A percentile compares a stretch with the other conserved stretches of the same genome.
Conservation (phyloP, 2,888 invertebrate species). For the Pteria penguin region DNA sequence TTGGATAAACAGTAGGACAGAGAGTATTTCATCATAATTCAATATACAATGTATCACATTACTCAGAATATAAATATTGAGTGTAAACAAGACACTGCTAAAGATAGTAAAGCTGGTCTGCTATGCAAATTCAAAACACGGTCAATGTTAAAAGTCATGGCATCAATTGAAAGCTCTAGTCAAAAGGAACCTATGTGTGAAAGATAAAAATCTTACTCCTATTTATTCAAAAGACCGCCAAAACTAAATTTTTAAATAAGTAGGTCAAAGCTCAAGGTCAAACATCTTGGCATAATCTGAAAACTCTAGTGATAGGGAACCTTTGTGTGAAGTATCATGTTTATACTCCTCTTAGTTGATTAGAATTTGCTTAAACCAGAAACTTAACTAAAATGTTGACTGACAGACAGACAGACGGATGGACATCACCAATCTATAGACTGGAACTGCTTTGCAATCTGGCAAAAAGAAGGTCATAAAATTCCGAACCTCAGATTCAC, state of each 20-base stretch:
- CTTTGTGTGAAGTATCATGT: background rate
- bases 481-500: too few relatives aligned
- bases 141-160: background rate
- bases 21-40: too few relatives aligned
- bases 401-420: background rate
- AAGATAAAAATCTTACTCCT: background rate
- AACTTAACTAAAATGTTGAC: background rate
- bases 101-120: background rate
- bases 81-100: background rate
- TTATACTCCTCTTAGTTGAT: background rate
- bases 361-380: background rate
- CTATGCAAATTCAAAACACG: background rate
- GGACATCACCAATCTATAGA: background rate
- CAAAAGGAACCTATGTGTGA: background rate
- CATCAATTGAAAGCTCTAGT: background rate
- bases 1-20: too few relatives aligned
- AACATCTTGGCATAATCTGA: background rate
- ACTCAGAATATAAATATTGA: too few relatives aligned
- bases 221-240: too few relatives aligned
- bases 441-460: background rate
- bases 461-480: too few relatives aligned
- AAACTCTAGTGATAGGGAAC: background rate
- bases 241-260: too few relatives aligned
- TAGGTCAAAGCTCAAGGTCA: too few relatives aligned
- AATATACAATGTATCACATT: too few relatives aligned